Evolutionary conservation across 2,113 vertebrate genomes (phyloP), one percentile per base, ranked within the genome.

Genomic region (Oplegnathus fasciatus): DNA sequence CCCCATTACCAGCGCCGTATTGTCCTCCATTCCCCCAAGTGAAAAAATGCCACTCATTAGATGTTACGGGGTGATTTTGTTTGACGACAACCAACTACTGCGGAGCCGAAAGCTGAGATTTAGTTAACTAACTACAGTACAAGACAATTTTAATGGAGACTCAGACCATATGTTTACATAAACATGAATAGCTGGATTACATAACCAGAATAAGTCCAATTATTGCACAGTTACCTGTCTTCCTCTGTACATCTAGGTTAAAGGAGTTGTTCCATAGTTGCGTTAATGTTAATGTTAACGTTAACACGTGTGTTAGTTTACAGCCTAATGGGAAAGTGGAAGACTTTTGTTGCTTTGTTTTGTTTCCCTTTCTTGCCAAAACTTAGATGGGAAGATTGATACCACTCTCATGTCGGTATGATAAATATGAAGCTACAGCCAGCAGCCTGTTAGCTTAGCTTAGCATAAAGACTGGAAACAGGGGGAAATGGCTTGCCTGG

Each of bases 11-110:
- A 83, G 69, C 44, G 4, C 42, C 1, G 68, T 84, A 88, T 89
- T 91, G 86, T 90, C 76, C 87, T 86, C 84, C 78, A 26, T 66
- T 80, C 55, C 61, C 61, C 70, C 32, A 32, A 78, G 83, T 88
- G 68, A 80, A 90, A 84, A 90, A 80, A 86, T 88, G 72, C 52
- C 87, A 81, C 80, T 90, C 78, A 75, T 91, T 89, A 83, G 88
- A 65, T 10, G 24, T 54, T 79, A 64, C 71, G 65, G 78, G 82
- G 40, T 62, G 71, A 84, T 82, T 88, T 71, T 73, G 83, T 86
- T 90, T 88, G 80, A 73, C 17, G 62, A 78, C 80, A 82, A 77
- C 24, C 34, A 55, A 76, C 70, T 7, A 18, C 65, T 44, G 78
- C 46, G 28, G 62, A 20, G 13, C 44, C 5, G 20, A 42, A n/a